phyloP scores from a whole-genome alignment of 2,888 invertebrate species.

The Volucella inanis region DNA sequence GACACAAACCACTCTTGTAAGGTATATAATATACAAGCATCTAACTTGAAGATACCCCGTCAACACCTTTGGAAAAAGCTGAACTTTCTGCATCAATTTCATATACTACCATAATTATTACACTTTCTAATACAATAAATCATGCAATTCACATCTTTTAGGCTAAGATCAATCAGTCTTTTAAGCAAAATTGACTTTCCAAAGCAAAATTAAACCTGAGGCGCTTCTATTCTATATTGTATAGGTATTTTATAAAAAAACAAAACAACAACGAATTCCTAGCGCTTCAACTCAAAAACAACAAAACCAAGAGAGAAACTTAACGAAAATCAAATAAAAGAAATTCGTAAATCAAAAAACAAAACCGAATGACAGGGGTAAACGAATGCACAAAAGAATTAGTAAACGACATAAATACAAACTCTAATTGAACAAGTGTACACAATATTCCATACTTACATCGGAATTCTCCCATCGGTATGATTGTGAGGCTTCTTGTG shows the following conservation, averaged over 20 bases:
- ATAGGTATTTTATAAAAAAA: not conserved
- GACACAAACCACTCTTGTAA: too few relatives aligned
- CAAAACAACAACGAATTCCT: slow-evolving; percentile 1
- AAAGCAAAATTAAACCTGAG: slow-evolving; percentile 32
- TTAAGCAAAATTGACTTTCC: slow-evolving; percentile 35
- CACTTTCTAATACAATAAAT: slow-evolving; percentile 55
- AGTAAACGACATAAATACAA: slow-evolving; percentile 63
- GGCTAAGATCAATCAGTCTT: slow-evolving; percentile 52
- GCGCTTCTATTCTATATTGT: slow-evolving; percentile 1
- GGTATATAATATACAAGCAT: not conserved
- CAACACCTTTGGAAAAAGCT: slow-evolving; percentile 44
- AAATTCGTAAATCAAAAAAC: slow-evolving; percentile 28
- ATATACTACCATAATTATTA: slow-evolving; percentile 13
- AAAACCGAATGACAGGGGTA: slow-evolving; percentile 60
- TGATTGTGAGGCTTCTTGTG: slow-evolving; percentile 34
- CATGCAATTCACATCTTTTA: slow-evolving; percentile 54
- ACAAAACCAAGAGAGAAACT: slow-evolving; percentile 67
- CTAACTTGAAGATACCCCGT: not conserved
- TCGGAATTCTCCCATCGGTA: slow-evolving; percentile 64
- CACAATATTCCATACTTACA: slow-evolving; percentile 56
- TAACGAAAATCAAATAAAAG: slow-evolving; percentile 39
- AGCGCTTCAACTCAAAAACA: slow-evolving; percentile 62
- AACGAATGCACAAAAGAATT: slow-evolving; percentile 60
- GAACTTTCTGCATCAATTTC: not conserved
- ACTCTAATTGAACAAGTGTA: slow-evolving; percentile 25